Evolutionary conservation across 2,113 vertebrate species (phyloP), one percentile per base, ranked within the genome.

Genomic region (Ophiodon elongatus): DNA sequence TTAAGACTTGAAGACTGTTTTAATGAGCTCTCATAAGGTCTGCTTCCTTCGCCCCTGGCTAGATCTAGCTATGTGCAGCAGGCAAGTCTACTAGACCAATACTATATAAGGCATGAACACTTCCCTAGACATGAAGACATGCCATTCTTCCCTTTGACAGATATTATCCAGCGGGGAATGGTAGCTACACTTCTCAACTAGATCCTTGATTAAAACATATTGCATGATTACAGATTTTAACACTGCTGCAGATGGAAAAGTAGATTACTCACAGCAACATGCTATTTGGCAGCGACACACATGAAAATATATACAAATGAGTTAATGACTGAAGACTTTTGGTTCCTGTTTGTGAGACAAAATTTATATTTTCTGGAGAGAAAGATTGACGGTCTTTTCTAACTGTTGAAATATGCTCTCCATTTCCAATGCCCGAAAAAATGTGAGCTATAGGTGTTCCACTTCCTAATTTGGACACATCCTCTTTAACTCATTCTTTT

Each of bases 91-190:
- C 85, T 68, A 85, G 90, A 91, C 91, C 89, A 82, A 83, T 89
- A 89, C 94, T 92, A 94, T 94, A 94, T 94, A 94, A 94, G 94
- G 94, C 92, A 88, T 91, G 91, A 92, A 90, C 88, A 91, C 94
- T 92, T 91, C 84, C 81, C 83, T 50, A 90, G 91, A 92, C 90
- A 92, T 93, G 86, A 94, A 94, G 92, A 94, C 88, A 86, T 93
- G 92, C 92, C 92, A 94, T 94, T 94, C 93, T 94, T 94, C 85
- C 89, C 79, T 93, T 92, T 94, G 93, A 93, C 92, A 91, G 91
- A 91, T 92, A 90, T 86, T 91, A 91, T 92, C 88, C 92, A 84
- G 89, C 29, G 66, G 67, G 88, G 84, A 89, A 90, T 82, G 79
- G 82, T 85, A 74, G 87, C 78, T 75, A 63, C 80, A 75, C 33